Evolutionary conservation across 2,113 vertebrate genomes (phyloP).

Genomic region (Thymallus thymallus): DNA sequence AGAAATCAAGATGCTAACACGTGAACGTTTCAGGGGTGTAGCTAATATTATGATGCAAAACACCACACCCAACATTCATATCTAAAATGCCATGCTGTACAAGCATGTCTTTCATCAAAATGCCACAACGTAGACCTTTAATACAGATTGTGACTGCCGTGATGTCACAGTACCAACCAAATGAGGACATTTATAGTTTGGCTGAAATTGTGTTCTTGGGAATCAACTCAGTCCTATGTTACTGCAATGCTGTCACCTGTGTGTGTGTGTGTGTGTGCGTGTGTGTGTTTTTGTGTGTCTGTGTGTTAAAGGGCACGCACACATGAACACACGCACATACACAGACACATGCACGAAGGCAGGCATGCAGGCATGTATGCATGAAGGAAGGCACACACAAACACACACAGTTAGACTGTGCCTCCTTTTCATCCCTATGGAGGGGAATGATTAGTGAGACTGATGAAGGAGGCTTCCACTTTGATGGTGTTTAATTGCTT

Average conservation of each 20-base stretch:
- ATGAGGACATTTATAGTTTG: not conserved
- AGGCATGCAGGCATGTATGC: not conserved
- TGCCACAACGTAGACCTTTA: constrained; percentile 56
- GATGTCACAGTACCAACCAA: not conserved
- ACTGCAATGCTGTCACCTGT: too few relatives aligned
- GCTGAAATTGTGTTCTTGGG: too few relatives aligned
- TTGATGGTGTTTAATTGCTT: not conserved
- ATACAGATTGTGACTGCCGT: constrained; percentile 39
- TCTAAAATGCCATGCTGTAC: constrained; percentile 67
- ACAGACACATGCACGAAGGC: not conserved
- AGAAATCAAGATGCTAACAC: not conserved
- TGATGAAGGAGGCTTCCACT: too few relatives aligned
- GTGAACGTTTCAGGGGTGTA: constrained; percentile 24
- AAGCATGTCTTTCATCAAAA: constrained; percentile 67
- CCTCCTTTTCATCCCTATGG: too few relatives aligned
- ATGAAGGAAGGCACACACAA: too few relatives aligned
- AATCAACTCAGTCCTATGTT: not conserved
- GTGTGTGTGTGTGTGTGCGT: too few relatives aligned
- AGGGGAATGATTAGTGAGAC: too few relatives aligned
- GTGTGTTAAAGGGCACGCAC: too few relatives aligned
- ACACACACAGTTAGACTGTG: too few relatives aligned
- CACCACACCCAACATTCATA: constrained; percentile 64
- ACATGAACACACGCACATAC: not conserved
- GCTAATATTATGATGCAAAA: constrained; percentile 67
- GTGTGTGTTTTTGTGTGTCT: not conserved